These are phyloP conservation scores for Champsocephalus esox DNA, from an alignment of 2,797 vertebrate species.

Conservation along the genomic window DNA sequence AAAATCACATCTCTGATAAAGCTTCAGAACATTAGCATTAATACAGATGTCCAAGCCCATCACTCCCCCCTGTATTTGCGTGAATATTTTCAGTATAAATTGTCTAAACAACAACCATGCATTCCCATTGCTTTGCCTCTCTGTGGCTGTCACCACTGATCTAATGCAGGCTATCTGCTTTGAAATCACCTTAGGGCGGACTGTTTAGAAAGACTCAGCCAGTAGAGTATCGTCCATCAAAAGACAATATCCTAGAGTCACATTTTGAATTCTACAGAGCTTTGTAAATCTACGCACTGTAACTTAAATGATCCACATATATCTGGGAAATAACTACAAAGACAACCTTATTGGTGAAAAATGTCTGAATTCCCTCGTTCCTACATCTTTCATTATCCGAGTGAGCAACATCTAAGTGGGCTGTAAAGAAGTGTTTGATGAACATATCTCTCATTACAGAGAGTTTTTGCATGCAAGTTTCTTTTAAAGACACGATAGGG, in stretches of 20 bases:
- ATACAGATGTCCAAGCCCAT: no score
- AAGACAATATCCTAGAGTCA: background rate
- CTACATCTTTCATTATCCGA: background rate
- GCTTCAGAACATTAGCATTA: no score
- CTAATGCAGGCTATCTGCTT: constrained; percentile 24
- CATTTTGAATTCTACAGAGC: background rate
- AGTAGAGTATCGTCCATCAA: constrained; percentile 7
- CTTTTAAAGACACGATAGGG: constrained; percentile 41
- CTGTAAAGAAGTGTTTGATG: constrained; percentile 20
- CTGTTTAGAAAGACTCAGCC: background rate
- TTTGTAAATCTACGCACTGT: background rate
- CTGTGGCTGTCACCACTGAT: constrained; percentile 5
- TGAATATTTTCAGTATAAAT: background rate
- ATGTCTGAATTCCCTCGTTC: background rate
- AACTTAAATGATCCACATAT: constrained; percentile 3
- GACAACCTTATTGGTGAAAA: background rate
- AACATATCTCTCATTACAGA: constrained; percentile 19
- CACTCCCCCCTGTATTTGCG: background rate
- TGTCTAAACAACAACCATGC: background rate
- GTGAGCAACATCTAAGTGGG: background rate
- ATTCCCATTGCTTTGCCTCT: background rate
- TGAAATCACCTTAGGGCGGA: constrained; percentile 1
- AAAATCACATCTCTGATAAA: no score
- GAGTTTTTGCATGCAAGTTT: constrained; percentile 29
- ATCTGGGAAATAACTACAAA: constrained; percentile 2